Conservation (phyloP, 1,140 invertebrate species). For the Linepithema humile region DNA sequence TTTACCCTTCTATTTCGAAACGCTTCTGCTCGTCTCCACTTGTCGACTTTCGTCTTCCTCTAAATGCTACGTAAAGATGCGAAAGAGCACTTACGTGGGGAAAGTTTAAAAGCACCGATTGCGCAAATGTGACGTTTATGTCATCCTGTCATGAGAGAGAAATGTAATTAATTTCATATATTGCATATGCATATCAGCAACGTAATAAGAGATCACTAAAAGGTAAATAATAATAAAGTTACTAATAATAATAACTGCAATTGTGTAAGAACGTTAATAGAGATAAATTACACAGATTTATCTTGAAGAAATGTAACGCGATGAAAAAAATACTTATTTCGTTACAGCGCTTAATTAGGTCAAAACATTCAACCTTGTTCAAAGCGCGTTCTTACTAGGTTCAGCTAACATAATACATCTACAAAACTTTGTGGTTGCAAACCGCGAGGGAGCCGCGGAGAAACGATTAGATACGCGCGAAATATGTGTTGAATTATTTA, state of each 20-base stretch:
- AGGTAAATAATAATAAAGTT: constrained; percentile 1
- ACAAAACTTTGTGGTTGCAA: constrained; percentile 11
- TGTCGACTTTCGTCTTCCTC: constrained; percentile 27
- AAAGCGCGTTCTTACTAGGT: background rate
- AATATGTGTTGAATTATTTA: constrained; percentile 55
- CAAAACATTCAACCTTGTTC: background rate
- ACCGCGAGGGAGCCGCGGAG: background rate
- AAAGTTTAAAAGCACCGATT: background rate
- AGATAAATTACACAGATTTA: too few species aligned
- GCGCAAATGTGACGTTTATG: background rate
- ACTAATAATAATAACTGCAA: too few species aligned
- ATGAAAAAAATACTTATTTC: too few species aligned
- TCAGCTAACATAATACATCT: background rate
- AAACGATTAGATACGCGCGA: constrained; percentile 51
- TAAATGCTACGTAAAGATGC: constrained; percentile 31
- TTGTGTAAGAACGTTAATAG: too few species aligned
- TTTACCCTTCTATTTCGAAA: constrained; percentile 33
- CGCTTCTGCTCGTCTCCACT: constrained; percentile 19
- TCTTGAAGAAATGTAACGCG: too few species aligned
- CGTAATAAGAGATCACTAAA: background rate
- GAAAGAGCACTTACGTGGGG: background rate
- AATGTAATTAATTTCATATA: constrained; percentile 11
- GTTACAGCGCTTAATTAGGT: background rate
- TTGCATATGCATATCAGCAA: background rate
- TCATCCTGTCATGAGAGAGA: background rate